Conservation (phyloP, 2,113 vertebrate species). For the human region GRCh38 chr15:58672501-58673000, state of each 20-base stretch:
- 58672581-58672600: background rate
- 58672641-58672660: background rate
- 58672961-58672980: background rate
- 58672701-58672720: background rate
- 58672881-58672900: background rate
- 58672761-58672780: background rate
- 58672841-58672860: background rate
- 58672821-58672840: background rate
- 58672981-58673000: background rate
- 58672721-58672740: background rate
- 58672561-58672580: background rate
- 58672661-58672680: background rate
- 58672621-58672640: background rate
- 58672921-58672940: background rate
- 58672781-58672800: background rate
- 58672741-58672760: background rate
- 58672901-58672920: background rate
- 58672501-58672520: background rate
- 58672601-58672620: background rate
- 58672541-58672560: background rate
- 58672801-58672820: background rate
- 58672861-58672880: background rate
- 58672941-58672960: background rate
- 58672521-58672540: background rate
- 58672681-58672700: background rate